Conservation (phyloP, 2,113 vertebrate genomes). For the Erythrocercus mccallii region DNA sequence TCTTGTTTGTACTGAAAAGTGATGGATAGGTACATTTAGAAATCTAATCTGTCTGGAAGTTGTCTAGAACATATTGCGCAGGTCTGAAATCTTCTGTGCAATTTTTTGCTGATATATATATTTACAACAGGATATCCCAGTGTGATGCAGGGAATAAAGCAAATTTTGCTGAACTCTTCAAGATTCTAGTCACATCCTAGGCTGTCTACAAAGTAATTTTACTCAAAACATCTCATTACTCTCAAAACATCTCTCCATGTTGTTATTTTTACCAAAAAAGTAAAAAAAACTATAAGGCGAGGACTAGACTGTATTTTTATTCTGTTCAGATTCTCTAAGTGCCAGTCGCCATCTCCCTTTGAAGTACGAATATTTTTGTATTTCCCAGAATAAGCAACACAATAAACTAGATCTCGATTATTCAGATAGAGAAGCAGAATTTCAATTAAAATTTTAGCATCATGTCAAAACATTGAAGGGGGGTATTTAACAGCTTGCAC, state of each 20-base stretch:
- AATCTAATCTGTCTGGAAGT: background rate
- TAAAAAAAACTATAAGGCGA: background rate
- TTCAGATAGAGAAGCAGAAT: background rate
- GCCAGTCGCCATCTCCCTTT: background rate
- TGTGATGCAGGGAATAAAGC: background rate
- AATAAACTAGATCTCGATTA: background rate
- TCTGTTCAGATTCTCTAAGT: background rate
- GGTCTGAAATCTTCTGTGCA: background rate
- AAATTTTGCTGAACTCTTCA: background rate
- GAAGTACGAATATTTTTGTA: background rate
- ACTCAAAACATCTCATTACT: background rate
- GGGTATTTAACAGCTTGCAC: background rate
- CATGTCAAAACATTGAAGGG: background rate
- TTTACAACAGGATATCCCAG: background rate
- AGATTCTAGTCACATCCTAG: background rate
- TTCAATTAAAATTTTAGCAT: background rate
- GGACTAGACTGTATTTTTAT: background rate
- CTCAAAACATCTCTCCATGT: background rate
- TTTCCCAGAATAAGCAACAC: background rate
- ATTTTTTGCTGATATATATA: background rate
- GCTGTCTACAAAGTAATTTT: background rate
- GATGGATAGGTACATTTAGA: background rate
- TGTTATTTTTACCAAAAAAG: background rate
- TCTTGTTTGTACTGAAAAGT: background rate
- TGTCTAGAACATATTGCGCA: background rate